phyloP scores from a whole-genome alignment of 2,797 vertebrate genomes.

The Triplophysa bombifrons region DNA sequence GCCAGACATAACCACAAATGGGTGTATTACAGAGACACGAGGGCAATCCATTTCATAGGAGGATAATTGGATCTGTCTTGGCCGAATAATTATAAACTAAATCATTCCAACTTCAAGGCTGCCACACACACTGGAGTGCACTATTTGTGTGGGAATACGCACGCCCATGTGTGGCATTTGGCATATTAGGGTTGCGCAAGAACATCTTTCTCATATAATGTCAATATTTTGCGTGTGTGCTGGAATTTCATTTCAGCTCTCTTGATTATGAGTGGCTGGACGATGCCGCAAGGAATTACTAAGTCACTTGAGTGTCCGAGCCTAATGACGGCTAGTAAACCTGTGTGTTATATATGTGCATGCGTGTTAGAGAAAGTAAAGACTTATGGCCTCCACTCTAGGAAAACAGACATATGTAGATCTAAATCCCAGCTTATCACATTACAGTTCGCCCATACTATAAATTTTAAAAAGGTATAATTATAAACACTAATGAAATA shows the following conservation, averaged over 20 bases:
- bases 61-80: conserved; percentile 74
- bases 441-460: too few species aligned
- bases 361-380: not conserved
- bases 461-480: too few species aligned
- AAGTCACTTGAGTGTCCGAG: conserved; percentile 60
- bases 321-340: conserved; percentile 33
- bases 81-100: conserved; percentile 76
- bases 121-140: conserved; percentile 45
- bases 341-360: conserved; percentile 20
- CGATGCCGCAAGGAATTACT: conserved; percentile 57
- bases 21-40: conserved; percentile 30
- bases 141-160: conserved; percentile 64
- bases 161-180: conserved; percentile 21
- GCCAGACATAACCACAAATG: conserved; percentile 22
- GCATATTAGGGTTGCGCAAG: conserved; percentile 17
- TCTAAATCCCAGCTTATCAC: too few species aligned
- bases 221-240: conserved; percentile 26
- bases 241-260: conserved; percentile 63
- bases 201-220: not conserved
- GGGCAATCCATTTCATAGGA: conserved; percentile 45
- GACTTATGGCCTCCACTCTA: not conserved
- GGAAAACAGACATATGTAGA: not conserved
- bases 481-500: too few species aligned
- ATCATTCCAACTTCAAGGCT: conserved; percentile 64
- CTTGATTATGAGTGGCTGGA: conserved; percentile 68